Conservation (phyloP, 2,797 vertebrate genomes). For the Siniperca undulata region DNA sequence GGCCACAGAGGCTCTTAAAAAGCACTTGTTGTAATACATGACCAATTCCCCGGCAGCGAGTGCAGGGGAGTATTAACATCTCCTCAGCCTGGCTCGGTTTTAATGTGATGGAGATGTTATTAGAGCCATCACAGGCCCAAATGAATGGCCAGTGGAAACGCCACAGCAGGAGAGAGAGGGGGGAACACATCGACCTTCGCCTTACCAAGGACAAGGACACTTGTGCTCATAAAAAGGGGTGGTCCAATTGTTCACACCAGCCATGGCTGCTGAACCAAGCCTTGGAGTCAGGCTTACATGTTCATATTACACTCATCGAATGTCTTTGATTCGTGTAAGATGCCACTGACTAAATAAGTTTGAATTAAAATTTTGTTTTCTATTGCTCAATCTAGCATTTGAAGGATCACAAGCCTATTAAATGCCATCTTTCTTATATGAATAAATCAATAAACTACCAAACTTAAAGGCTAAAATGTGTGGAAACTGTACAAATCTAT, state of each 20-base stretch:
- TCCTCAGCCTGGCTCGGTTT: slow-evolving; percentile 74
- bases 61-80: slow-evolving; percentile 78
- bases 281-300: slow-evolving; percentile 57
- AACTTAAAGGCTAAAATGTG: slow-evolving; percentile 13
- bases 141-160: slow-evolving; percentile 77
- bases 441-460: slow-evolving; percentile 4
- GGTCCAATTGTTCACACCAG: slow-evolving; percentile 74
- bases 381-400: slow-evolving; percentile 2
- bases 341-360: not conserved
- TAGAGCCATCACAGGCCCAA: slow-evolving; percentile 77
- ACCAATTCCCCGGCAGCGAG: slow-evolving; percentile 74
- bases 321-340: not conserved
- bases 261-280: slow-evolving; percentile 59
- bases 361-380: not conserved
- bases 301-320: slow-evolving; percentile 22
- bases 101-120: slow-evolving; percentile 84
- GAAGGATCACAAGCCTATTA: slow-evolving; percentile 6
- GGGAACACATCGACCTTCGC: slow-evolving; percentile 76
- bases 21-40: slow-evolving; percentile 83
- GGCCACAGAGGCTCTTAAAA: slow-evolving; percentile 73
- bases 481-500: not conserved
- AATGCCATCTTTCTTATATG: not conserved
- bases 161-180: slow-evolving; percentile 69
- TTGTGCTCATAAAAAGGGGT: slow-evolving; percentile 80
- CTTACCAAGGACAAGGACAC: slow-evolving; percentile 83